Conservation (phyloP, 2,888 invertebrate species). For the Lagria hirta region DNA sequence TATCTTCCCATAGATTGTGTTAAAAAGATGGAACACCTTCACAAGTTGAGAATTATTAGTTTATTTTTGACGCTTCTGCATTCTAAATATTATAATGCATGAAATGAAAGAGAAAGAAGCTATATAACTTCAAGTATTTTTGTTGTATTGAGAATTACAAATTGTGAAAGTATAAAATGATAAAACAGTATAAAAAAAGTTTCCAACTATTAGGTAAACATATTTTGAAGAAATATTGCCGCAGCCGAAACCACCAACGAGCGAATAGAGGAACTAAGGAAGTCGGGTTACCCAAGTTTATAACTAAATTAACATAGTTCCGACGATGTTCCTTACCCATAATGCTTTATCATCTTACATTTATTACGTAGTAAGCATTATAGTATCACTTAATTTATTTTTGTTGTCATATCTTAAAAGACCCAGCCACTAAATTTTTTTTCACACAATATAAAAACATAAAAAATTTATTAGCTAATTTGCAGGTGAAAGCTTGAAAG, state of each 20-base stretch:
- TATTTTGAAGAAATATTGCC: too few relatives aligned
- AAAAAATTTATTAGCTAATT: conserved; percentile 21
- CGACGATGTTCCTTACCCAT: conserved; percentile 40
- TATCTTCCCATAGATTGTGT: too few relatives aligned
- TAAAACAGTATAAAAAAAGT: too few relatives aligned
- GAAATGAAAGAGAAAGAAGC: too few relatives aligned
- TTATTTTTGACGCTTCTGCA: too few relatives aligned
- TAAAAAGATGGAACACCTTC: too few relatives aligned
- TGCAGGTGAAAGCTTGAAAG: conserved; percentile 12
- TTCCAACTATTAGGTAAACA: too few relatives aligned
- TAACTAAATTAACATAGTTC: conserved; percentile 52
- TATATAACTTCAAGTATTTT: too few relatives aligned
- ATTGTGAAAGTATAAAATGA: too few relatives aligned
- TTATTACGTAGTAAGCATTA: conserved; percentile 28
- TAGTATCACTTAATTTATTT: conserved; percentile 26
- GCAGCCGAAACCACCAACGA: conserved; percentile 14
- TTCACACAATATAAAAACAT: conserved; percentile 11
- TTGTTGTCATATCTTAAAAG: not conserved
- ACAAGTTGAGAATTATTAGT: too few relatives aligned
- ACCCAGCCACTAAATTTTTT: conserved; percentile 2
- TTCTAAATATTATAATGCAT: too few relatives aligned
- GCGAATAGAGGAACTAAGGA: conserved; percentile 30
- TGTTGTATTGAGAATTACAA: too few relatives aligned
- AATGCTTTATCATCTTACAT: conserved; percentile 35
- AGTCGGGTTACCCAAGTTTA: conserved; percentile 45